Evolutionary conservation across 2,797 vertebrate species (phyloP).

Genomic region (Pelodytes ibericus): DNA sequence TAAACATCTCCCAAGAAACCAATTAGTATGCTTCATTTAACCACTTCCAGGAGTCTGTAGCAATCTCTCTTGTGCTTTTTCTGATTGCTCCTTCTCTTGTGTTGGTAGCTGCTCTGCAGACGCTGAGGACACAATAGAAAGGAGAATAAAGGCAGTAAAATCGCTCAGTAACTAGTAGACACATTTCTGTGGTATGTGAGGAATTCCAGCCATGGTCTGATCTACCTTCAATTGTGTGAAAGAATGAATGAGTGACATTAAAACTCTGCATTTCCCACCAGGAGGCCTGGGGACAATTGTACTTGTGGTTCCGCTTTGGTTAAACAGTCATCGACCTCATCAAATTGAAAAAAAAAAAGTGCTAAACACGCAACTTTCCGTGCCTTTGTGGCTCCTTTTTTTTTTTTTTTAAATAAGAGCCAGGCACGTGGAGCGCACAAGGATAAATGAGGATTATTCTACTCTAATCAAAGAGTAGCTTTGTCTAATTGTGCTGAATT

Average conservation of each 20-base stretch:
- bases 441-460: slow-evolving; percentile 60
- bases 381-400: slow-evolving; percentile 1
- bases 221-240: slow-evolving; percentile 38
- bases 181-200: slow-evolving; percentile 21
- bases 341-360: slow-evolving; percentile 9
- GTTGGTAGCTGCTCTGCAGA: slow-evolving; percentile 23
- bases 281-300: slow-evolving; percentile 8
- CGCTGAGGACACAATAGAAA: neutral
- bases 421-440: slow-evolving; percentile 22
- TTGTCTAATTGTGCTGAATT: slow-evolving; percentile 62
- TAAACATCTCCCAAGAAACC: no score
- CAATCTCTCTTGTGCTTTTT: neutral
- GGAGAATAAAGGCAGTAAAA: slow-evolving; percentile 2
- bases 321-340: slow-evolving; percentile 14
- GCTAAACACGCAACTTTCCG: slow-evolving; percentile 25
- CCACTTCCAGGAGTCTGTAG: neutral
- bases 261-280: slow-evolving; percentile 25
- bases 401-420: slow-evolving; percentile 38
- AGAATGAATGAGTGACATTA: slow-evolving; percentile 34
- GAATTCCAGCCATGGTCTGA: slow-evolving; percentile 27
- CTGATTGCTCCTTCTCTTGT: neutral
- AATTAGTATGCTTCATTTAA: no score
- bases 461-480: slow-evolving; percentile 62
- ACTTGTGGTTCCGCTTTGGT: slow-evolving; percentile 20
- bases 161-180: slow-evolving; percentile 2